phyloP scores from a whole-genome alignment of 1,140 invertebrate genomes.

The Penaeus japonicus region DNA sequence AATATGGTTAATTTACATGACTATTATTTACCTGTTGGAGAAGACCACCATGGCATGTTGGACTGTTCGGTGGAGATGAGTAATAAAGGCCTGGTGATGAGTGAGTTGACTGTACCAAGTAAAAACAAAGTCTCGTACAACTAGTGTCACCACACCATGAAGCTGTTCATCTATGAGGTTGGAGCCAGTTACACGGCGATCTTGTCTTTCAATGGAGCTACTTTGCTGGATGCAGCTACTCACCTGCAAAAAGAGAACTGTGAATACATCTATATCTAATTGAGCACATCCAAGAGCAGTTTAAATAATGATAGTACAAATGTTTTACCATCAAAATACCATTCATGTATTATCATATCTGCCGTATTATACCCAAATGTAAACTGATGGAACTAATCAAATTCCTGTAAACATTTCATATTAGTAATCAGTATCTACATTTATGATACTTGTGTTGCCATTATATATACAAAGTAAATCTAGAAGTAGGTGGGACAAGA shows the following conservation, averaged over 20 bases:
- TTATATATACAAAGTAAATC: no score
- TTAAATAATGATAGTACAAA: no score
- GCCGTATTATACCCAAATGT: no score
- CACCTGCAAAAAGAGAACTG: constrained; percentile 6
- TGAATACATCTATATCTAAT: not conserved
- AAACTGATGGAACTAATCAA: no score
- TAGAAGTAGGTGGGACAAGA: no score
- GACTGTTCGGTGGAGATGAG: constrained; percentile 45
- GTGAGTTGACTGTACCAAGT: constrained; percentile 48
- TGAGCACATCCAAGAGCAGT: no score
- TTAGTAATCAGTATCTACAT: no score
- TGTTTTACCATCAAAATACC: no score
- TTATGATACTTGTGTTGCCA: no score
- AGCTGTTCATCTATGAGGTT: constrained; percentile 53
- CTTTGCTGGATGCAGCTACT: constrained; percentile 36
- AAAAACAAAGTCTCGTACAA: constrained; percentile 49
- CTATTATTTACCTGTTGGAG: constrained; percentile 39
- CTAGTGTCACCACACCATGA: constrained; percentile 44
- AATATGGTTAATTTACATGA: not conserved
- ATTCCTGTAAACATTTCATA: no score
- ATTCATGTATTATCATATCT: no score
- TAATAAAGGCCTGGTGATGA: constrained; percentile 39
- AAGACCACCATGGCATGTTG: constrained; percentile 53
- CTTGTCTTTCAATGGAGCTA: constrained; percentile 43
- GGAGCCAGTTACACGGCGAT: constrained; percentile 50